phyloP scores from a whole-genome alignment of 2,113 vertebrate species.

The Motacilla alba region DNA sequence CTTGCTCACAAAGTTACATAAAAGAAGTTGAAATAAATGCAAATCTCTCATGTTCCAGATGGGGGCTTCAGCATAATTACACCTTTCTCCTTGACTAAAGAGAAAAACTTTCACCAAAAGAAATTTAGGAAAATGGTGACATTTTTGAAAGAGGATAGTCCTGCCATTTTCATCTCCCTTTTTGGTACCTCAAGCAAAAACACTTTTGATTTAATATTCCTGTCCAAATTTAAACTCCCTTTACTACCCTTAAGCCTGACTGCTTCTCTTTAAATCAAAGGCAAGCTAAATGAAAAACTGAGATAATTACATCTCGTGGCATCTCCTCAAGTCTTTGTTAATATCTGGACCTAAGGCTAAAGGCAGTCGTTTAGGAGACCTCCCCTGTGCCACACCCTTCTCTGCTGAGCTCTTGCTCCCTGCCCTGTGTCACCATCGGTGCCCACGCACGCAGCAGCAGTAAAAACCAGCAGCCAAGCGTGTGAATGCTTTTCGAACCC shows the following conservation, averaged over 20 bases:
- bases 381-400: too few relatives aligned
- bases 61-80: not conserved
- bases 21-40: not conserved
- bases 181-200: not conserved
- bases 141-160: not conserved
- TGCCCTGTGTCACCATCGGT: not conserved
- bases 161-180: not conserved
- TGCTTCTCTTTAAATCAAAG: not conserved
- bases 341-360: not conserved
- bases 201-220: not conserved
- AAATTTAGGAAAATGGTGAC: not conserved
- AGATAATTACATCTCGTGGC: not conserved
- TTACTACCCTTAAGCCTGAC: not conserved
- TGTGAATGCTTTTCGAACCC: rapidly evolving
- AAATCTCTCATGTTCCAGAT: not conserved
- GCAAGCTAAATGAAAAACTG: not conserved
- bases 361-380: not conserved
- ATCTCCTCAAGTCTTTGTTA: not conserved
- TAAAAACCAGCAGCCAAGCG: not conserved
- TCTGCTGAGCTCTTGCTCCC: not conserved
- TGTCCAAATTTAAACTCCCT: not conserved
- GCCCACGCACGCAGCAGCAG: not conserved
- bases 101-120: not conserved
- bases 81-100: not conserved
- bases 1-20: not conserved